phyloP scores from a whole-genome alignment of 2,888 invertebrate genomes.

The Pheosia gnoma region DNA sequence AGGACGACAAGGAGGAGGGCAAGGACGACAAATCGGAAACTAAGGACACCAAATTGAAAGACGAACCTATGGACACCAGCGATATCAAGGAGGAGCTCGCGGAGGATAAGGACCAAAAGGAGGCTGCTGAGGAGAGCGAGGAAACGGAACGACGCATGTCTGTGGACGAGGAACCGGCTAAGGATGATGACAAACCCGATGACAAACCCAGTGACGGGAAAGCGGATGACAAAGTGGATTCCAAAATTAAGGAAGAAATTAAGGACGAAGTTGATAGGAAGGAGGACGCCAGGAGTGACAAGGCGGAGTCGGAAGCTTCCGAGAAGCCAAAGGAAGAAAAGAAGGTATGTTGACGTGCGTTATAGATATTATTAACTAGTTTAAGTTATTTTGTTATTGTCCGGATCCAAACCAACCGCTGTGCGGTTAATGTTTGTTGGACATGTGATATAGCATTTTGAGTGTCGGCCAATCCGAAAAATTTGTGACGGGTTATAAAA shows the following conservation, averaged over 20 bases:
- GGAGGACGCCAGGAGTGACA: constrained; percentile 76
- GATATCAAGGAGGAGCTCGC: constrained; percentile 68
- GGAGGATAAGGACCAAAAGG: constrained; percentile 53
- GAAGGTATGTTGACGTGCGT: constrained; percentile 43
- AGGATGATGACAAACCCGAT: constrained; percentile 66
- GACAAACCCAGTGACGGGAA: constrained; percentile 48
- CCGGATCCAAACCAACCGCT: too few species aligned
- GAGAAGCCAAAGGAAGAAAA: constrained; percentile 79
- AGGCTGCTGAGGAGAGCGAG: constrained; percentile 60
- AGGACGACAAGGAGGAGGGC: constrained; percentile 72
- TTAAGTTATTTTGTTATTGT: too few species aligned
- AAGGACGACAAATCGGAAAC: constrained; percentile 72
- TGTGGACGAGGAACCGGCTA: constrained; percentile 71
- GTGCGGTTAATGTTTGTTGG: too few species aligned
- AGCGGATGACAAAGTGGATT: constrained; percentile 57
- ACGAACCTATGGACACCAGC: constrained; percentile 67
- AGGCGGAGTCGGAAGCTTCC: constrained; percentile 71
- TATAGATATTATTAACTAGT: too few species aligned
- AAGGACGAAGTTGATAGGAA: constrained; percentile 72
- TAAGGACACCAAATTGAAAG: constrained; percentile 65
- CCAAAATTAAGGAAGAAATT: constrained; percentile 47
- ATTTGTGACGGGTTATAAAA: too few species aligned
- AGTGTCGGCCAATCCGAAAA: too few species aligned
- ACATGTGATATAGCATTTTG: too few species aligned
- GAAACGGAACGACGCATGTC: constrained; percentile 71